A percentile compares a stretch with the other conserved stretches of the same genome.
Conservation (phyloP, 2,113 vertebrate species). For the Scortum barcoo region DNA sequence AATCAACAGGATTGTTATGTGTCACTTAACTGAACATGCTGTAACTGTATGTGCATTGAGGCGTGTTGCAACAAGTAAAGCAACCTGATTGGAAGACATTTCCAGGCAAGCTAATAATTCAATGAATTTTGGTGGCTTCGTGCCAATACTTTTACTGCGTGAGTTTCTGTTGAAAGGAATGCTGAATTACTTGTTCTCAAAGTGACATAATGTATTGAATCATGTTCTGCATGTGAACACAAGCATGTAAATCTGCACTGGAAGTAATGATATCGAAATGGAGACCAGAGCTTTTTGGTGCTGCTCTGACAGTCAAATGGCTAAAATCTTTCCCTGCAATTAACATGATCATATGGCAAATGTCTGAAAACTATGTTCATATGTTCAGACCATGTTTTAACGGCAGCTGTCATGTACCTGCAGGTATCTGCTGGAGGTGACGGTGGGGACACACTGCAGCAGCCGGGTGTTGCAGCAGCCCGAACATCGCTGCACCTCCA, state of each 20-base stretch:
- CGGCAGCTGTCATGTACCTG: slow-evolving; percentile 57
- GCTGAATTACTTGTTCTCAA: slow-evolving; percentile 13
- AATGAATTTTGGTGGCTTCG: neutral
- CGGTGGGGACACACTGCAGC: slow-evolving; percentile 87
- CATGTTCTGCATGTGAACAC: neutral
- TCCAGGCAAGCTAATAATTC: slow-evolving; percentile 23
- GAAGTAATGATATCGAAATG: neutral
- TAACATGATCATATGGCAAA: neutral
- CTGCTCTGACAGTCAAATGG: neutral
- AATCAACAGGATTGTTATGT: neutral
- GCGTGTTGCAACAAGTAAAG: neutral
- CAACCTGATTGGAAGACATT: neutral
- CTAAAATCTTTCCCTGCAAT: neutral
- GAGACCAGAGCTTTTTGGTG: neutral
- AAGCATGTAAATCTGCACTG: neutral
- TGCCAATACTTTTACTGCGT: slow-evolving; percentile 1
- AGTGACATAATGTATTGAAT: neutral
- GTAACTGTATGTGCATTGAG: neutral
- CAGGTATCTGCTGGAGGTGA: slow-evolving; percentile 86
- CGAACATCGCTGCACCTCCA: slow-evolving; percentile 96
- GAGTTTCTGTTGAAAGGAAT: neutral
- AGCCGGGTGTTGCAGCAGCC: slow-evolving; percentile 93
- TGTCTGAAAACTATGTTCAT: no score
- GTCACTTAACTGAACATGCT: neutral
- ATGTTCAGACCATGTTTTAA: neutral